Conservation (phyloP, 2,113 vertebrate species). For the Heterochromis multidens region DNA sequence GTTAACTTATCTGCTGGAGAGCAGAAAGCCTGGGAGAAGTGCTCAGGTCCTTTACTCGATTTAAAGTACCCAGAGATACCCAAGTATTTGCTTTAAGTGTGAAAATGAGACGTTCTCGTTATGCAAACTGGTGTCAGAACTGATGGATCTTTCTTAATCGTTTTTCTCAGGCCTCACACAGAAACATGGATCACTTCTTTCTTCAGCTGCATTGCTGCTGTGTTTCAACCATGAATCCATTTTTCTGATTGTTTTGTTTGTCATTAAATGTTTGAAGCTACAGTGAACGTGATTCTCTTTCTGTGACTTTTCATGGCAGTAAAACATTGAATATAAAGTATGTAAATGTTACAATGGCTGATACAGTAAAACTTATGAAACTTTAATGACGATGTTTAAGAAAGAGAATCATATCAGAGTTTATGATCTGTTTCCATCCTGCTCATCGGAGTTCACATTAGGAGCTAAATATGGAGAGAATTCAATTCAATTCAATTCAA, state of each 20-base stretch:
- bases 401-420: rapidly evolving
- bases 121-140: no score
- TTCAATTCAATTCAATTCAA: no score
- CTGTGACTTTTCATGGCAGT: neutral
- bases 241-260: no score
- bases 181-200: neutral
- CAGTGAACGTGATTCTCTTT: neutral
- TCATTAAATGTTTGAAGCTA: no score
- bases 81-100: neutral
- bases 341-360: no score
- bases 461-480: no score
- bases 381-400: neutral
- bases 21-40: neutral
- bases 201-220: no score
- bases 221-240: no score
- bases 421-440: neutral
- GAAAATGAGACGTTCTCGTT: neutral
- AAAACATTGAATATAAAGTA: no score
- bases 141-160: no score
- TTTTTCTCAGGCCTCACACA: rapidly evolving
- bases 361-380: neutral
- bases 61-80: neutral
- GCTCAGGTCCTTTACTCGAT: neutral
- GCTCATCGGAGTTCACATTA: neutral
- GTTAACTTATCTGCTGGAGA: neutral